Percentiles rank a stretch among this genome's conserved stretches.
Evolutionary conservation across 2,113 vertebrate species (phyloP).

Genomic region (Pampusana beccarii): DNA sequence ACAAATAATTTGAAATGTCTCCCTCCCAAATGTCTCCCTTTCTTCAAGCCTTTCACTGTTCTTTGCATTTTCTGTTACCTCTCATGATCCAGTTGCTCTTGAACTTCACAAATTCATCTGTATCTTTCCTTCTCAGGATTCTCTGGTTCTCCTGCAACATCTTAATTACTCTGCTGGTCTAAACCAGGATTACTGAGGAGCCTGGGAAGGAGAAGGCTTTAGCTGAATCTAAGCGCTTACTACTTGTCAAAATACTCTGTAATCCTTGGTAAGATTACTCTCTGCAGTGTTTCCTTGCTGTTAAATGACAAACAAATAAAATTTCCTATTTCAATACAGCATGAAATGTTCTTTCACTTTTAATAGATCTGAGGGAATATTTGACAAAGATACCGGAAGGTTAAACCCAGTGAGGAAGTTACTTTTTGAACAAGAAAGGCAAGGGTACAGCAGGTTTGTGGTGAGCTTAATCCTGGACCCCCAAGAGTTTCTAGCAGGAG

Average conservation of each 20-base stretch:
- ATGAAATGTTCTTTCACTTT: not conserved
- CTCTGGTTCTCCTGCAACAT: not conserved
- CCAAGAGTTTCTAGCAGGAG: not conserved
- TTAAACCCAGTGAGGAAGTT: not conserved
- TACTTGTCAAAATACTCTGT: slow-evolving; percentile 12
- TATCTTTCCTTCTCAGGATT: not conserved
- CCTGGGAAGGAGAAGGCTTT: not conserved
- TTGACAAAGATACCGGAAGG: not conserved
- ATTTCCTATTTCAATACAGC: not conserved
- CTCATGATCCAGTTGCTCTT: not conserved
- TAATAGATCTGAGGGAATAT: not conserved
- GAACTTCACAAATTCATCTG: not conserved
- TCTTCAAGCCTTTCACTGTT: not conserved
- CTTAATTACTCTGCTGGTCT: slow-evolving; percentile 36
- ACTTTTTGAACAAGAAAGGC: not conserved
- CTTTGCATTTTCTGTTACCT: not conserved
- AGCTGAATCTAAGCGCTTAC: not conserved
- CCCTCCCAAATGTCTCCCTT: not conserved
- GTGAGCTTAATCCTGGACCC: not conserved
- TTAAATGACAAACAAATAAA: slow-evolving; percentile 47
- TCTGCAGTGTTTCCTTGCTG: not conserved
- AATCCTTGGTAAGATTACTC: slow-evolving; percentile 34
- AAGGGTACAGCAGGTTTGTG: not conserved
- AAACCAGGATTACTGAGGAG: slow-evolving; percentile 37
- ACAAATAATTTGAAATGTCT: not conserved